These are phyloP conservation scores for Macrophya annulata DNA, from an alignment of 2,888 invertebrate genomes.

Conservation along the genomic window DNA sequence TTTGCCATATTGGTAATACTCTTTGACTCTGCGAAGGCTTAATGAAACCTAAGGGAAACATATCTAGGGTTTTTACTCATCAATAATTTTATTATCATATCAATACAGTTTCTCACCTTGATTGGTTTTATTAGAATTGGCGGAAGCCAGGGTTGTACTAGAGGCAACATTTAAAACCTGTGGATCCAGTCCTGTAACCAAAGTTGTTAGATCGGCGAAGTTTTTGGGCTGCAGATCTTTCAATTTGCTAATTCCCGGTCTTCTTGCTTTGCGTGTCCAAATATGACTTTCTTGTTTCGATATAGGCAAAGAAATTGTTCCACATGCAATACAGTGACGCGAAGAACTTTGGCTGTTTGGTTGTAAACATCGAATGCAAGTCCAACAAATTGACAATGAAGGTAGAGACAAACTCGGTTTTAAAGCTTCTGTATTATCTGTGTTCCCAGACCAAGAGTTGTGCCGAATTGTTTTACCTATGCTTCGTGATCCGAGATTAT, in stretches of 20 bases:
- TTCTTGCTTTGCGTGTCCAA: conserved; percentile 74
- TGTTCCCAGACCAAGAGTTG: conserved; percentile 72
- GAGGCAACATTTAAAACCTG: conserved; percentile 70
- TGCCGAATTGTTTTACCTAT: conserved; percentile 67
- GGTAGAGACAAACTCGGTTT: conserved; percentile 74
- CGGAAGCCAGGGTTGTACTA: conserved; percentile 58
- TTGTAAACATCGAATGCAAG: conserved; percentile 88
- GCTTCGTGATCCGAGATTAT: conserved; percentile 15
- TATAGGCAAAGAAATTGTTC: conserved; percentile 80
- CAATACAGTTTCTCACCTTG: conserved; percentile 10
- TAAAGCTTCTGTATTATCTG: conserved; percentile 63
- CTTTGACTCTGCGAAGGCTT: neutral
- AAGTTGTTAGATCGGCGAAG: conserved; percentile 66
- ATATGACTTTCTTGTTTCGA: conserved; percentile 74
- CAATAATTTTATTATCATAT: neutral
- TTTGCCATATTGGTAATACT: neutral
- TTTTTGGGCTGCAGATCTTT: conserved; percentile 66
- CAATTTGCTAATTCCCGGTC: conserved; percentile 70
- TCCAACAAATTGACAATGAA: conserved; percentile 81
- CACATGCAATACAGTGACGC: conserved; percentile 88
- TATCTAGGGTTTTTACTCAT: neutral
- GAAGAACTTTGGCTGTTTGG: conserved; percentile 85
- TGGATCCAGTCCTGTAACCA: conserved; percentile 68
- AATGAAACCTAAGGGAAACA: neutral
- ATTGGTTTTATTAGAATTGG: conserved; percentile 21